Conservation (phyloP, 2,797 vertebrate species). For the Poeciliopsis paucimaculata region DNA sequence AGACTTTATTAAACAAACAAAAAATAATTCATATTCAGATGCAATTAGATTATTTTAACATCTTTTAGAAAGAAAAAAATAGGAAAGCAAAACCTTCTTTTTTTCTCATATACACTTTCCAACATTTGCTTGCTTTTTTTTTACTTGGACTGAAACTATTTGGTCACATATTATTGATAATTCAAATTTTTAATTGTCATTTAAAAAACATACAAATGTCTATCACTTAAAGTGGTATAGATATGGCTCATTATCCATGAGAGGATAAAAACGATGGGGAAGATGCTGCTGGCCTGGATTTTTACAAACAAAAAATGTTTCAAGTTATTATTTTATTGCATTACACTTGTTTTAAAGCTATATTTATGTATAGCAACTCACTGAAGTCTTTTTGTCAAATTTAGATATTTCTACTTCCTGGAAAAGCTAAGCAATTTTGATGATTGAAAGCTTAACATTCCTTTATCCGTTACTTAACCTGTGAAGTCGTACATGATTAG, state of each 20-base stretch:
- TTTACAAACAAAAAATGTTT: neutral
- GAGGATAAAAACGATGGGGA: neutral
- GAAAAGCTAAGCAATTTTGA: neutral
- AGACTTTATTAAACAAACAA: constrained; percentile 69
- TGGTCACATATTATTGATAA: constrained; percentile 51
- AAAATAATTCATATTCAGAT: constrained; percentile 53
- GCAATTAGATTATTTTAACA: constrained; percentile 40
- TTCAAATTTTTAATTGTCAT: neutral
- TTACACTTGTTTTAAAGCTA: neutral
- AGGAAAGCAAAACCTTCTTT: constrained; percentile 25
- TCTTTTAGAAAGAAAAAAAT: constrained; percentile 25
- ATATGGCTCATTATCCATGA: neutral
- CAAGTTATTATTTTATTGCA: neutral
- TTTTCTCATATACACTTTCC: constrained; percentile 32
- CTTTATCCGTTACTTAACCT: neutral
- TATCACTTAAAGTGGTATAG: neutral
- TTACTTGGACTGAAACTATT: constrained; percentile 40
- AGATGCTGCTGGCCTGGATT: neutral
- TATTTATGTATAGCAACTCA: neutral
- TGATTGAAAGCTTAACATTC: neutral
- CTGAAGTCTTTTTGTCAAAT: neutral
- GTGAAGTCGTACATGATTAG: neutral
- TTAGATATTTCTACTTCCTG: neutral
- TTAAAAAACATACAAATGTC: neutral
- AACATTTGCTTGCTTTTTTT: constrained; percentile 24